phyloP scores from a whole-genome alignment of 2,113 vertebrate genomes.

The Heloderma charlesbogerti region DNA sequence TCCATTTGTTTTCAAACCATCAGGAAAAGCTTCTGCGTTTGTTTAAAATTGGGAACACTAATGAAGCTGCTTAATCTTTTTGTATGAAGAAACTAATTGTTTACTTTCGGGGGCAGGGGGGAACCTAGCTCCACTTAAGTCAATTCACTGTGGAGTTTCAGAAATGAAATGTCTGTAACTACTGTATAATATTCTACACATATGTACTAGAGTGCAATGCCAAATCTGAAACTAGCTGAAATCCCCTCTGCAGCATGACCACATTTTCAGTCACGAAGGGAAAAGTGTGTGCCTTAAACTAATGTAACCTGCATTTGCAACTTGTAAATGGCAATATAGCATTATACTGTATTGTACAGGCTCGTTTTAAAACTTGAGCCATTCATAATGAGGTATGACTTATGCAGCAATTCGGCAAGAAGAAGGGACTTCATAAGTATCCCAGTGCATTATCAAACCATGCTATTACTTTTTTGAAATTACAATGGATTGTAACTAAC shows the following conservation, averaged over 20 bases:
- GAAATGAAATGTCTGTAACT: constrained; percentile 37
- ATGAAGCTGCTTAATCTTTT: not conserved
- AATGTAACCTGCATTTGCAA: constrained; percentile 45
- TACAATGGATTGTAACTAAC: constrained; percentile 20
- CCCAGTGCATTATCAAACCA: not conserved
- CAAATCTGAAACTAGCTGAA: constrained; percentile 55
- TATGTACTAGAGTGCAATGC: constrained; percentile 55
- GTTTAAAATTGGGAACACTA: not conserved
- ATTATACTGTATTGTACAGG: constrained; percentile 47
- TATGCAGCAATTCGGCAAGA: constrained; percentile 15
- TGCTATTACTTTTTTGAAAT: not conserved
- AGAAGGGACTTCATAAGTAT: not conserved
- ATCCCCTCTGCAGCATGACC: constrained; percentile 73
- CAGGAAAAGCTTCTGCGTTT: not conserved
- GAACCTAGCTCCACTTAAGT: constrained; percentile 36
- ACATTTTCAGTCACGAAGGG: constrained; percentile 56
- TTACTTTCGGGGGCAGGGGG: not conserved
- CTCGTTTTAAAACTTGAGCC: constrained; percentile 34
- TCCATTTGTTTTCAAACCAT: not conserved
- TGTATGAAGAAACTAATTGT: not conserved
- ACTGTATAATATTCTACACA: constrained; percentile 14
- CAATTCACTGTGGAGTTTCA: not conserved
- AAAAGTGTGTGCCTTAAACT: constrained; percentile 75
- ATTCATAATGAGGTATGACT: constrained; percentile 27
- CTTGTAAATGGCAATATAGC: constrained; percentile 44